A percentile compares a stretch with the other conserved stretches of the same genome.
Conservation (phyloP, 2,888 invertebrate species). For the Stegophylla sp. region DNA sequence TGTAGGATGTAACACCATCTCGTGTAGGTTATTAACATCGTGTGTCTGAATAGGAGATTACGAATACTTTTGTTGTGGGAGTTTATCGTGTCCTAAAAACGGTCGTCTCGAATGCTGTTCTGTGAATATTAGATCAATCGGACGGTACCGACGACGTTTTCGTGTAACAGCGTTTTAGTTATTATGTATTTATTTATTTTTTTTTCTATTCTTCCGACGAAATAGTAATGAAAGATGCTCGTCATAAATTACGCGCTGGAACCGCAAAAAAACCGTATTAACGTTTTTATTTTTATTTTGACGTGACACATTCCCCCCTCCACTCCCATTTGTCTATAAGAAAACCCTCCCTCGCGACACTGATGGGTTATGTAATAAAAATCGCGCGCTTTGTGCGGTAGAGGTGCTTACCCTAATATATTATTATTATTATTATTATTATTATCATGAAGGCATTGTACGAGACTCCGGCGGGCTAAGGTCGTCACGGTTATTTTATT, state of each 20-base stretch:
- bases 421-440: conserved; percentile 20
- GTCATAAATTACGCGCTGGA: neutral
- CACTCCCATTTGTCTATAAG: neutral
- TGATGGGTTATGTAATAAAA: neutral
- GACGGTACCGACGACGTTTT: too few species aligned
- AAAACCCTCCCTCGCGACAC: neutral
- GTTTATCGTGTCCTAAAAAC: too few species aligned
- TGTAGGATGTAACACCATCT: too few species aligned
- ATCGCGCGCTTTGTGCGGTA: conserved; percentile 4
- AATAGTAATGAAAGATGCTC: neutral
- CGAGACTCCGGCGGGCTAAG: neutral
- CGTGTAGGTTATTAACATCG: too few species aligned
- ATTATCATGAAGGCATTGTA: neutral
- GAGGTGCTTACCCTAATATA: neutral
- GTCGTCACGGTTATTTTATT: conserved; percentile 31
- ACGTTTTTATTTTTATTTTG: neutral
- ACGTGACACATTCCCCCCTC: too few species aligned
- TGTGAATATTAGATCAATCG: too few species aligned
- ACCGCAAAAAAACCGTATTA: neutral
- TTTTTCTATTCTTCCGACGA: neutral
- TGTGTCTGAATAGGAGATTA: too few species aligned
- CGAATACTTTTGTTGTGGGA: too few species aligned
- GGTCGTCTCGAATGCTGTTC: too few species aligned
- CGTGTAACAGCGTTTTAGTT: too few species aligned
- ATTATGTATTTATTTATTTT: neutral